Evolutionary conservation across 2,113 vertebrate genomes (phyloP), one percentile per base, ranked within the genome.

Genomic region (Ciconia boyciana): DNA sequence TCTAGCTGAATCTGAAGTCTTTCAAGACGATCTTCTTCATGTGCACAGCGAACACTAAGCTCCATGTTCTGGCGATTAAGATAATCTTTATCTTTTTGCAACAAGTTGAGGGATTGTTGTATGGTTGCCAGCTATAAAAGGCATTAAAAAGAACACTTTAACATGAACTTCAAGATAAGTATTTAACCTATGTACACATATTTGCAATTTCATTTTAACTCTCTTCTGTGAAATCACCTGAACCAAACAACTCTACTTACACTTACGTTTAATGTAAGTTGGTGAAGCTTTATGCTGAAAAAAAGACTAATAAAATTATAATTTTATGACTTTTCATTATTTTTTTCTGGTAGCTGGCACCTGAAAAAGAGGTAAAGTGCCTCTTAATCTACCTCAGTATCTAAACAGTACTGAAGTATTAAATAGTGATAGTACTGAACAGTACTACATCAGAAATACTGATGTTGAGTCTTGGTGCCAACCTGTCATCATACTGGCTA

Each of bases 51-150:
- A 49, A 99, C 98, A 66, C 96, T 99, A 32, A 99, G 98, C 97
- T 99, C 99, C 98, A 99, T 98, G 96, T 99, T 99, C 95, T 99
- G 99, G 54, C 98, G 98, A 97, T 98, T 99, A 49, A 99, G 98
- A 89, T 99, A 99, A 17, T 99, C 99, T 96, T 99, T 99, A 96
- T 99, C 99, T 93, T 99, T 99, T 97, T 99, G 99, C 44, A 99
- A 97, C 48, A 99, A 97, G 57, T 97, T 99, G 52, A 98, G 98
- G 17, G 99, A 99, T 94, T 99, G 99, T 71, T 99, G 99, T 96
- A 98, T 94, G 18, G 98, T 98, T 84, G 98, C 96, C 93, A 99
- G 98, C 99, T 99, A 96, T 9, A 96, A 60, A 95, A 83, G 17
- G 46, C 54, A 77, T 90, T 89, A 82, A 91, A 91, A 86, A 83